These are phyloP conservation scores for Chrysogorgia sp. DNA, from an alignment of 92 coral and sea anemone genomes.

Conservation along the genomic window DNA sequence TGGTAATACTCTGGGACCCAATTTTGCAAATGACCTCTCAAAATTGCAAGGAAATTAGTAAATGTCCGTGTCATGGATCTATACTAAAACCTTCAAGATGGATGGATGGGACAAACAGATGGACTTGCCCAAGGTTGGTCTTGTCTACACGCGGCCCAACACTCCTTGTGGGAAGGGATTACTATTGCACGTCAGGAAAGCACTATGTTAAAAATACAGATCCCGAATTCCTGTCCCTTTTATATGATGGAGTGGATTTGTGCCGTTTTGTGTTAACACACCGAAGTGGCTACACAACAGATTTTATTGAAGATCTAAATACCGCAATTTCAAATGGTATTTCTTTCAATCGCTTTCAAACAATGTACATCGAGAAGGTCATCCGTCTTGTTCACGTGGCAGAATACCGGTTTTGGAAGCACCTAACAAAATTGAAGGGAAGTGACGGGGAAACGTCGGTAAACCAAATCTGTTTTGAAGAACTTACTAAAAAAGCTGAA, in stretches of 20 bases:
- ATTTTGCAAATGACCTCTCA: no score
- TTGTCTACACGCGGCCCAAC: conserved; percentile 38
- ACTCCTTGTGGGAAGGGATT: conserved; percentile 37
- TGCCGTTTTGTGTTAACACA: conserved; percentile 42
- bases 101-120: conserved; percentile 52
- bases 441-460: neutral
- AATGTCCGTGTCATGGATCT: conserved; percentile 14
- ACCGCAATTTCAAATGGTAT: conserved; percentile 32
- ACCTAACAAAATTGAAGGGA: conserved; percentile 9
- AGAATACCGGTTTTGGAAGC: conserved; percentile 33
- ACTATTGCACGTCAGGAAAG: conserved; percentile 41
- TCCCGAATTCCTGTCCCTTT: conserved; percentile 25
- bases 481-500: conserved; percentile 13
- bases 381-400: conserved; percentile 15
- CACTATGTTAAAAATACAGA: conserved; percentile 40
- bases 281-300: conserved; percentile 36
- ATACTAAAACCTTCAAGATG: conserved; percentile 31
- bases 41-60: no score
- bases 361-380: conserved; percentile 43
- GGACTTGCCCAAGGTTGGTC: conserved; percentile 32
- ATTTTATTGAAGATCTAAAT: conserved; percentile 29
- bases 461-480: neutral
- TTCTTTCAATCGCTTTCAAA: conserved; percentile 47
- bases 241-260: conserved; percentile 23
- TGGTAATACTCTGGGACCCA: no score